A percentile compares a stretch with the other conserved stretches of the same genome.
phyloP scores from a whole-genome alignment of 2,113 vertebrate genomes.

The Petromus typicus region DNA sequence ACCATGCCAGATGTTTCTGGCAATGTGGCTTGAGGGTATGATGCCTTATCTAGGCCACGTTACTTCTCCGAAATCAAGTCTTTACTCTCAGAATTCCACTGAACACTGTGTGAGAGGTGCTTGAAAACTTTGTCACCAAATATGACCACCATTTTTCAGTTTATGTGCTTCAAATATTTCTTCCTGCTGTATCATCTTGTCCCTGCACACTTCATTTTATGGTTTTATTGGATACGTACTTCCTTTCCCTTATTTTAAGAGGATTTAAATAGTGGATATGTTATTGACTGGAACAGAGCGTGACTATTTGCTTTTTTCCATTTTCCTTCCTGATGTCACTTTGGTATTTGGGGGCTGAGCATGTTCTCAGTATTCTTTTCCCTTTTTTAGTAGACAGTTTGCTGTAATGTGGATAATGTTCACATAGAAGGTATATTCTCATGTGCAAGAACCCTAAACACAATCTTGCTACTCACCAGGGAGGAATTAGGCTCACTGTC shows the following conservation, averaged over 20 bases:
- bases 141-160: not conserved
- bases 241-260: not conserved
- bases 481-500: not conserved
- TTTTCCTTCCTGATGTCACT: not conserved
- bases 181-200: not conserved
- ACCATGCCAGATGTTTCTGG: not conserved
- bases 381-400: not conserved
- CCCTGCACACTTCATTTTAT: not conserved
- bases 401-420: not conserved
- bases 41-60: not conserved
- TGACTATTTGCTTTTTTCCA: not conserved
- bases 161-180: not conserved
- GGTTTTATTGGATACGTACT: not conserved
- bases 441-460: not conserved
- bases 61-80: conserved; percentile 14
- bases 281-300: not conserved
- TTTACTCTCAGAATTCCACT: not conserved
- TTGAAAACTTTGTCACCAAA: not conserved
- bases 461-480: not conserved
- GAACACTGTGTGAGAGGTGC: not conserved
- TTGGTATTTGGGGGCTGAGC: not conserved
- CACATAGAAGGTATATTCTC: not conserved
- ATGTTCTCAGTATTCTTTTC: not conserved
- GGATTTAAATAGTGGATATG: not conserved
- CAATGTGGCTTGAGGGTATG: not conserved